phyloP scores from a whole-genome alignment of 2,888 invertebrate genomes.

The Protula sp. region DNA sequence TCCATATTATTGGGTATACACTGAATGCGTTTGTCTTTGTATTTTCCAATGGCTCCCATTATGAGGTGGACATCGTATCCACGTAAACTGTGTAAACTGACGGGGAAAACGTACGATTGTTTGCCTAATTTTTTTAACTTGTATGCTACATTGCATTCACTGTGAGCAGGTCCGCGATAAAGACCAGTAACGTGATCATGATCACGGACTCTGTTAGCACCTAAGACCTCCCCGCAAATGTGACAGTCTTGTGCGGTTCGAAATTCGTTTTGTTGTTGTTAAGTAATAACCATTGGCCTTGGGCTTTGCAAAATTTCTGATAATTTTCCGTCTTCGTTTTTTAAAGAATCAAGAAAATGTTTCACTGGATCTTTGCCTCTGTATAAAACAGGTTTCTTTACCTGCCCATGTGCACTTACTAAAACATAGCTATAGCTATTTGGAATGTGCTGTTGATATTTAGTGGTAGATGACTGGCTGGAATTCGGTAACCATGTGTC shows the following conservation, averaged over 20 bases:
- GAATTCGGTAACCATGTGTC: not conserved
- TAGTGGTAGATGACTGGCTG: constrained; percentile 2
- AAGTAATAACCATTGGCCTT: too few species aligned
- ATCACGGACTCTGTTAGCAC: too few species aligned
- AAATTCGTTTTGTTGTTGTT: not conserved
- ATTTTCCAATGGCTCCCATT: too few species aligned
- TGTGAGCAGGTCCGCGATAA: constrained; percentile 18
- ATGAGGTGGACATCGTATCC: constrained; percentile 16
- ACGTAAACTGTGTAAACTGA: constrained; percentile 11
- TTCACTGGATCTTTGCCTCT: too few species aligned
- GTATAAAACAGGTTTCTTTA: too few species aligned
- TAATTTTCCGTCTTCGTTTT: not conserved
- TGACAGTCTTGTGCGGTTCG: not conserved
- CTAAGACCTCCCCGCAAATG: not conserved
- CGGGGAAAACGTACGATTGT: too few species aligned
- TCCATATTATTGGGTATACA: constrained; percentile 13
- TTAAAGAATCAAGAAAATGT: constrained; percentile 2
- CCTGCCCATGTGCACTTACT: constrained; percentile 1
- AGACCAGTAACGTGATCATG: too few species aligned
- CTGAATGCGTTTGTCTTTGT: constrained; percentile 13
- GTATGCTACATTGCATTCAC: constrained; percentile 6
- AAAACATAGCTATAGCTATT: too few species aligned
- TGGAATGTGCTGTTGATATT: too few species aligned
- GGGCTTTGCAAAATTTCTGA: not conserved
- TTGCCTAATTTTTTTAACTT: too few species aligned